Evolutionary conservation across 2,113 vertebrate species (phyloP).

Genomic region (Periophthalmodon schlosseri): DNA sequence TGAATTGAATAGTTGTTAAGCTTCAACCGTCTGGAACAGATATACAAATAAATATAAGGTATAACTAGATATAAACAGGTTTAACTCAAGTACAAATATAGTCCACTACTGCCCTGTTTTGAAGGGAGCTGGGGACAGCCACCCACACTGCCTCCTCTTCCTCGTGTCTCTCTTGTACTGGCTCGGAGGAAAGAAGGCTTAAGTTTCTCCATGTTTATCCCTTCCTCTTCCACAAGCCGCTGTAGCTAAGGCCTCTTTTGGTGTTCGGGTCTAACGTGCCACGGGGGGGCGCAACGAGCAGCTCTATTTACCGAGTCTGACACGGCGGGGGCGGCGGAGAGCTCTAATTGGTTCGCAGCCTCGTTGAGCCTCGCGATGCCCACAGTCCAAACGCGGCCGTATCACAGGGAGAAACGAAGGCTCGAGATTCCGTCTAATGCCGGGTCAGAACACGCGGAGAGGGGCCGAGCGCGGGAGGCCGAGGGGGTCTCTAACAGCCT

Average conservation of each 20-base stretch:
- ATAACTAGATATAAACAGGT: too few relatives aligned
- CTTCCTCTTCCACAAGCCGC: slow-evolving; percentile 50
- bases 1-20: too few relatives aligned
- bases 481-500: slow-evolving; percentile 37
- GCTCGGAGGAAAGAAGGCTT: slow-evolving; percentile 31
- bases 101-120: not conserved
- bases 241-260: slow-evolving; percentile 37
- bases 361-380: slow-evolving; percentile 49
- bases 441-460: slow-evolving; percentile 22
- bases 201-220: slow-evolving; percentile 46
- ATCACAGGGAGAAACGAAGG: slow-evolving; percentile 49
- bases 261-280: slow-evolving; percentile 45
- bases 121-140: slow-evolving; percentile 28
- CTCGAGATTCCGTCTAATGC: slow-evolving; percentile 19
- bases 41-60: not conserved
- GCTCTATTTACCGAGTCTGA: slow-evolving; percentile 61
- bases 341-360: slow-evolving; percentile 67
- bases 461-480: slow-evolving; percentile 32
- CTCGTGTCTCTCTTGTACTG: slow-evolving; percentile 28
- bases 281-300: slow-evolving; percentile 33
- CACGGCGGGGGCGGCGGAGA: slow-evolving; percentile 51
- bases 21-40: too few relatives aligned
- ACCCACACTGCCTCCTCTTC: slow-evolving; percentile 29
- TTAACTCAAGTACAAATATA: not conserved
- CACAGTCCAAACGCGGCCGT: slow-evolving; percentile 49